phyloP scores from a whole-genome alignment of 2,113 vertebrate genomes.

The Pycnonotus jocosus region DNA sequence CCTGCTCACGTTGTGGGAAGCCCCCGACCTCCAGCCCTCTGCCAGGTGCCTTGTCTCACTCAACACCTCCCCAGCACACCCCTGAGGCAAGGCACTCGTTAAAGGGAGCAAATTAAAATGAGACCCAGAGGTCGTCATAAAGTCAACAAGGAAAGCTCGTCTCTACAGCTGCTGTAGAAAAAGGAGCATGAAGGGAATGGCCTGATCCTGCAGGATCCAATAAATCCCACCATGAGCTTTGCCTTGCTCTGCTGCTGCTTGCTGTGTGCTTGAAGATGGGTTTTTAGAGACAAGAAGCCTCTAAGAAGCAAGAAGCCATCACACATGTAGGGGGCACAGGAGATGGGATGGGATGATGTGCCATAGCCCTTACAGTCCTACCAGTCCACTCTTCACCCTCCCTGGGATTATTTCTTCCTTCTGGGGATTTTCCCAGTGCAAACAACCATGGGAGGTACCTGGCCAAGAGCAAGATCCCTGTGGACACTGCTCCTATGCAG shows the following conservation, averaged over 20 bases:
- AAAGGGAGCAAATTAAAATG: conserved; percentile 30
- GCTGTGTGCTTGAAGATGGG: background rate
- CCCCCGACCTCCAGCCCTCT: background rate
- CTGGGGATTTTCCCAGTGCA: background rate
- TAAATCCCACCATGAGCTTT: background rate
- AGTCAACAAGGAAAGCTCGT: background rate
- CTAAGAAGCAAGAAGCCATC: background rate
- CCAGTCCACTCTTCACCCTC: background rate
- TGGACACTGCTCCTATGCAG: background rate
- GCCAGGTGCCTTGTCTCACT: background rate
- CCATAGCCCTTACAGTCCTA: background rate
- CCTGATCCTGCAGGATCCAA: background rate
- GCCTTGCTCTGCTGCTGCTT: background rate
- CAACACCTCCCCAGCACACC: background rate
- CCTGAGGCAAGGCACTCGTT: background rate
- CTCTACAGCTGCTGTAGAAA: background rate
- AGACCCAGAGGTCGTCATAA: background rate
- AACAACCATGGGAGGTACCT: background rate
- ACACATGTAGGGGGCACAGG: rapidly evolving
- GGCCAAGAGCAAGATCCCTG: background rate
- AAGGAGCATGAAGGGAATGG: background rate
- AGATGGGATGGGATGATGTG: background rate
- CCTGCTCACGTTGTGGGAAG: background rate
- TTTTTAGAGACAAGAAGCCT: background rate
- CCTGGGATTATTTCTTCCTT: background rate